Base-by-base conservation (phyloP, 2,888 invertebrate species). In the Pedicia rivosa region DNA sequence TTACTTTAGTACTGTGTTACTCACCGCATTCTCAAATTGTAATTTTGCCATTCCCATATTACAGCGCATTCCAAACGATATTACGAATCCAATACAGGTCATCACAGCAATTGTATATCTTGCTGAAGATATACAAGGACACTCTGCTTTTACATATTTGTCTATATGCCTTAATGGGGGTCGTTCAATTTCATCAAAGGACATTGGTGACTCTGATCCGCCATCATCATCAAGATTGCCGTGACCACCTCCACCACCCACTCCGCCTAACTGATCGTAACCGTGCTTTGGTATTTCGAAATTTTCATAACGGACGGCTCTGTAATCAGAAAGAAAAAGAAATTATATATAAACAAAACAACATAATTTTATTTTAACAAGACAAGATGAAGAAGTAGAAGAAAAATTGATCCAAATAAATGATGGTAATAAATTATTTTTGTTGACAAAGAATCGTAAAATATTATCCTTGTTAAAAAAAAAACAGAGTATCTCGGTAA, bases 1-100 rank as follows among this genome's bases (percentile, higher is more conserved):
- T n/a, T n/a, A n/a, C n/a, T n/a, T n/a, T n/a, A n/a, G n/a, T n/a
- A n/a, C n/a, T n/a, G n/a, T n/a, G 17, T 28, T 33, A 51, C 68
- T 69, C 51, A 75, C 76, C 48, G 66, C 64, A 46, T 60, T 58
- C 46, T 76, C 74, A 57, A 79, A 69, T 56, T 82, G 78, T 40
- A 90, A 73, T 60, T 94, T 91, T 32, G 97, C 95, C 63, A 97
- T 91, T 37, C 95, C 91, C 84, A 98, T 88, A 65, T 97, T 98
- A 63, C 94, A 95, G 40, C 98, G 75, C 78, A 98, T 98, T 13
- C 98, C 98, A 55, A 92, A 91, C 62, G 88, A 88, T 55, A 91
- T 90, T 60, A 91, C 75, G 63, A 91, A 91, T 38, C 91, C 88
- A 53, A 86, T 57, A 56, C 87, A 87, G 13, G 87, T 84, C 54